Percentiles rank a stretch among this genome's conserved stretches.
These are phyloP conservation scores for Varecia variegata DNA, from an alignment of 2,797 vertebrate genomes.

Conservation along the genomic window DNA sequence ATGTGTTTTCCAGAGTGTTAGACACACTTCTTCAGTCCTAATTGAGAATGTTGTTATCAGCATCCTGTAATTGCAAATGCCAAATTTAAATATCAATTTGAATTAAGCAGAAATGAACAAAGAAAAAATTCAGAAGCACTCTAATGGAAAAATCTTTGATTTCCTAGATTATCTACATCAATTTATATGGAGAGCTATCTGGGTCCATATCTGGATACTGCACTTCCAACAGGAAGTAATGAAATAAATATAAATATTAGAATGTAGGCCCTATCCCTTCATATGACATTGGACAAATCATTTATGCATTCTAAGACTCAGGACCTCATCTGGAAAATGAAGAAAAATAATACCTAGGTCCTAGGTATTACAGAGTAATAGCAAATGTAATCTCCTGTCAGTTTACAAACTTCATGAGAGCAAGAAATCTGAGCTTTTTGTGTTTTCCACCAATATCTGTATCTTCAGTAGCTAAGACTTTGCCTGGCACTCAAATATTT, in stretches of 20 bases:
- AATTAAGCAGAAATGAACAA: constrained; percentile 34
- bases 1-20: constrained; percentile 52
- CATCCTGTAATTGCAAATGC: constrained; percentile 52
- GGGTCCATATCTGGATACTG: background rate
- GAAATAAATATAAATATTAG: background rate
- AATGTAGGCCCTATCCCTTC: background rate
- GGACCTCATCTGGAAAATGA: background rate
- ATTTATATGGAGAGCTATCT: background rate
- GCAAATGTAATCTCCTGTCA: background rate
- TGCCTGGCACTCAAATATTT: background rate
- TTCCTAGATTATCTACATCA: background rate
- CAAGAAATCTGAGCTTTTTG: background rate
- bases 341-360: background rate
- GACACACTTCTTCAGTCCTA: constrained; percentile 30
- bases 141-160: background rate
- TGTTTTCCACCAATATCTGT: background rate
- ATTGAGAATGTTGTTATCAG: constrained; percentile 46
- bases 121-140: background rate
- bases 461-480: background rate
- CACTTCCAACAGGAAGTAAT: background rate
- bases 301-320: background rate
- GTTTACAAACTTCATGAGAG: background rate
- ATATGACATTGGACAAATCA: background rate
- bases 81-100: constrained; percentile 52
- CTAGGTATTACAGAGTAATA: background rate